phyloP scores from a whole-genome alignment of 2,888 invertebrate species.

The Stegophylla sp. region DNA sequence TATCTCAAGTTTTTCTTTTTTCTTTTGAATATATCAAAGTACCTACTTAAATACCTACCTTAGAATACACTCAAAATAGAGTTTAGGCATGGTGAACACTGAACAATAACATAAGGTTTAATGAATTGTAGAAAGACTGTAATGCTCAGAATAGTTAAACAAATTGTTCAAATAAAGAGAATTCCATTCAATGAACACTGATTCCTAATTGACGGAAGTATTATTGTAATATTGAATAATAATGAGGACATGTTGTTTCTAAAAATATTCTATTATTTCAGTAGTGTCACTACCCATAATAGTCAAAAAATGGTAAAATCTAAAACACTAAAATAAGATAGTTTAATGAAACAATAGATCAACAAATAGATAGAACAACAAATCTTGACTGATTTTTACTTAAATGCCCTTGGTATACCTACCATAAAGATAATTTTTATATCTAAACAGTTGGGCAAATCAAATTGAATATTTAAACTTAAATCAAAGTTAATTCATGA shows the following conservation, averaged over 20 bases:
- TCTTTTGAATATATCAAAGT: background rate
- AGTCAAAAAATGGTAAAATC: constrained; percentile 15
- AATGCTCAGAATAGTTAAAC: constrained; percentile 48
- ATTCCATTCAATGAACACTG: constrained; percentile 39
- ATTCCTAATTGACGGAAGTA: constrained; percentile 55
- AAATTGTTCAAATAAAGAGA: constrained; percentile 27
- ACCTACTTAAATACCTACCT: background rate
- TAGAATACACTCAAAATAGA: background rate
- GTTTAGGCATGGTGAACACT: constrained; percentile 44
- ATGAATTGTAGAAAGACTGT: constrained; percentile 36
- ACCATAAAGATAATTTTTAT: background rate
- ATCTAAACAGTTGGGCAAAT: constrained; percentile 1
- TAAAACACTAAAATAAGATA: constrained; percentile 30
- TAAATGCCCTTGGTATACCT: constrained; percentile 6
- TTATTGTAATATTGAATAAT: constrained; percentile 30
- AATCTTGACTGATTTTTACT: constrained; percentile 2
- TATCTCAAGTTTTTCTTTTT: background rate
- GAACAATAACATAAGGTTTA: constrained; percentile 39
- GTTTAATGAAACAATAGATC: constrained; percentile 40
- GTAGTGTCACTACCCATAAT: constrained; percentile 30
- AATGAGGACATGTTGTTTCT: constrained; percentile 41
- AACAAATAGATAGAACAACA: too few species aligned
- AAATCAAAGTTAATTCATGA: background rate
- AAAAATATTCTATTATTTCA: constrained; percentile 50
- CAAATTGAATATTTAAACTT: constrained; percentile 4